Conservation (phyloP, 2,113 vertebrate species). For the Hypomesus transpacificus region DNA sequence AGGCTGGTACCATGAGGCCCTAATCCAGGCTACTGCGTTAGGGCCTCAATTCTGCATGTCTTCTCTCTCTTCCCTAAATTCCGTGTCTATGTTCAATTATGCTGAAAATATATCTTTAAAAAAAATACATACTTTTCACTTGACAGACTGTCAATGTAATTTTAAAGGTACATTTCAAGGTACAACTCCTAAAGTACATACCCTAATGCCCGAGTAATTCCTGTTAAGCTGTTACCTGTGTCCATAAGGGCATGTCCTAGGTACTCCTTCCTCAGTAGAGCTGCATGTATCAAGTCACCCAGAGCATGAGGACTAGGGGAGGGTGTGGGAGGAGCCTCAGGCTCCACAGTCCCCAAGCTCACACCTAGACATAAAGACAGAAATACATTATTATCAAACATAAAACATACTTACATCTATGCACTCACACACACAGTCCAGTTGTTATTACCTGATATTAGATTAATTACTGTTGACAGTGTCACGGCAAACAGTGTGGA, state of each 20-base stretch:
- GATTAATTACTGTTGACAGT: conserved; percentile 64
- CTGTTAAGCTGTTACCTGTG: conserved; percentile 60
- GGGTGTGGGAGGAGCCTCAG: conserved; percentile 56
- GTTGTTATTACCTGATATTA: conserved; percentile 64
- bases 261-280: conserved; percentile 81
- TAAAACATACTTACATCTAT: conserved; percentile 3
- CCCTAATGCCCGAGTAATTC: not conserved
- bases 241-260: conserved; percentile 67
- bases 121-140: not conserved
- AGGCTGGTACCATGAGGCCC: no score
- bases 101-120: not conserved
- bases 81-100: no score
- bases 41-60: no score
- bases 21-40: no score
- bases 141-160: no score
- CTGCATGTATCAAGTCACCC: conserved; percentile 78
- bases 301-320: conserved; percentile 67
- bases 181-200: no score
- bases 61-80: no score
- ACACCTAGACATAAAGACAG: conserved; percentile 68
- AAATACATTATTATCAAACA: conserved; percentile 1
- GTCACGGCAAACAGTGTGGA: conserved; percentile 60
- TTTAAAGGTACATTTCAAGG: no score
- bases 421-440: not conserved
- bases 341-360: conserved; percentile 67